phyloP scores from a whole-genome alignment of 2,113 vertebrate genomes.

The Heptranchias perlo region DNA sequence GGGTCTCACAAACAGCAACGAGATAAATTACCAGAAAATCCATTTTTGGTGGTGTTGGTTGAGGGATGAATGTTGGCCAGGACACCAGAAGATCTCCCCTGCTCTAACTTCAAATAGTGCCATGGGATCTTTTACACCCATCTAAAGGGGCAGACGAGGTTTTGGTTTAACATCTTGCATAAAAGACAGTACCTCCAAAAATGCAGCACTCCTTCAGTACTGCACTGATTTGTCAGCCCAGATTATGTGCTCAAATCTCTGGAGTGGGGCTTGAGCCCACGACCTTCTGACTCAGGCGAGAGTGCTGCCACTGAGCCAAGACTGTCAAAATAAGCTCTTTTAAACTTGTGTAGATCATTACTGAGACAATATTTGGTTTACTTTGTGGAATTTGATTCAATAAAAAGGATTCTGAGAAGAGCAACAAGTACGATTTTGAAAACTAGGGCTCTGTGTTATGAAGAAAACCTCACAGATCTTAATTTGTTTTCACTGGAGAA shows the following conservation, averaged over 20 bases:
- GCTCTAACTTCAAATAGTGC: neutral
- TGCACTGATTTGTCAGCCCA: neutral
- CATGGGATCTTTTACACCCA: neutral
- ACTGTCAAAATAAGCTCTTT: neutral
- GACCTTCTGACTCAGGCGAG: neutral
- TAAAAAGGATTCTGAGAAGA: neutral
- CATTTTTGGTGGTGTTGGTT: neutral
- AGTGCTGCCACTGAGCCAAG: neutral
- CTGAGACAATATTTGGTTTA: neutral
- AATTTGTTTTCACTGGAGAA: neutral
- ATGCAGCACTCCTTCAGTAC: neutral
- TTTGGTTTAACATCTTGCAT: neutral
- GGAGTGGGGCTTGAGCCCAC: neutral
- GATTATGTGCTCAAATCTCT: neutral
- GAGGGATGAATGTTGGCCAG: neutral
- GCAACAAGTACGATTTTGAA: neutral
- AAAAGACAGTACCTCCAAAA: neutral
- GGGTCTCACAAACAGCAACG: neutral
- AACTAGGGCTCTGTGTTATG: neutral
- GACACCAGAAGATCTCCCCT: neutral
- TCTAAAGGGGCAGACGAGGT: neutral
- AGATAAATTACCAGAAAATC: neutral
- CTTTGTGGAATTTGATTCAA: neutral
- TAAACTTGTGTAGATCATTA: neutral
- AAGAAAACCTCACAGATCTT: neutral